Conservation (phyloP, 2,888 invertebrate species). For the Orchesellides sinensis region DNA sequence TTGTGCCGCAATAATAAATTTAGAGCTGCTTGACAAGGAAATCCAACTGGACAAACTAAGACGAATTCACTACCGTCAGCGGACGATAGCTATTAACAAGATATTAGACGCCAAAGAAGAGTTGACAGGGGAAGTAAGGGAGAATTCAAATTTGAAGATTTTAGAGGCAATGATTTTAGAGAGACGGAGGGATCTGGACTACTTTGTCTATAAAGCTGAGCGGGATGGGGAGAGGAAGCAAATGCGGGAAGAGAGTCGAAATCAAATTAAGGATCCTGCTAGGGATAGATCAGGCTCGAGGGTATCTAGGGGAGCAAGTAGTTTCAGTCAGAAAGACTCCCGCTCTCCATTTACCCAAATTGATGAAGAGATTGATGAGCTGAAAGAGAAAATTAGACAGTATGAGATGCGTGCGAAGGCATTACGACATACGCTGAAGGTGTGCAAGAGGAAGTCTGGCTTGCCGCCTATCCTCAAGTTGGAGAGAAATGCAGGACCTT, state of each 20-base stretch:
- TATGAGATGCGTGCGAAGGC: conserved; percentile 47
- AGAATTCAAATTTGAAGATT: conserved; percentile 72
- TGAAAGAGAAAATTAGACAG: conserved; percentile 24
- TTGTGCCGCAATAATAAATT: conserved; percentile 70
- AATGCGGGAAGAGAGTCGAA: conserved; percentile 14
- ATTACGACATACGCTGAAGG: conserved; percentile 53
- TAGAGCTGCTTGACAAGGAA: conserved; percentile 69
- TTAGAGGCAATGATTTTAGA: conserved; percentile 71
- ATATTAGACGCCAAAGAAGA: conserved; percentile 65
- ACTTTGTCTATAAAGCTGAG: conserved; percentile 64
- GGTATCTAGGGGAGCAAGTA: neutral
- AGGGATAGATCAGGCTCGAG: neutral
- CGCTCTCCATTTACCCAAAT: neutral
- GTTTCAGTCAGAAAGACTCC: conserved; percentile 6
- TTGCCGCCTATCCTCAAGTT: conserved; percentile 66
- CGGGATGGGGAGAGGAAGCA: conserved; percentile 31
- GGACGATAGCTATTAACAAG: conserved; percentile 54
- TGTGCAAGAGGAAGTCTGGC: conserved; percentile 68
- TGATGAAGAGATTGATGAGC: conserved; percentile 17
- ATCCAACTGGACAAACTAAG: conserved; percentile 66
- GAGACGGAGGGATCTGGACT: conserved; percentile 70
- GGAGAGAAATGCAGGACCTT: neutral
- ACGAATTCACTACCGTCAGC: conserved; percentile 67
- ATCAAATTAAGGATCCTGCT: neutral
- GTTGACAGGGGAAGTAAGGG: conserved; percentile 67